A percentile compares a stretch with the other conserved stretches of the same genome.
Evolutionary conservation across 1,140 invertebrate species (phyloP).

Genomic region (Caenorhabditis brenneri): DNA sequence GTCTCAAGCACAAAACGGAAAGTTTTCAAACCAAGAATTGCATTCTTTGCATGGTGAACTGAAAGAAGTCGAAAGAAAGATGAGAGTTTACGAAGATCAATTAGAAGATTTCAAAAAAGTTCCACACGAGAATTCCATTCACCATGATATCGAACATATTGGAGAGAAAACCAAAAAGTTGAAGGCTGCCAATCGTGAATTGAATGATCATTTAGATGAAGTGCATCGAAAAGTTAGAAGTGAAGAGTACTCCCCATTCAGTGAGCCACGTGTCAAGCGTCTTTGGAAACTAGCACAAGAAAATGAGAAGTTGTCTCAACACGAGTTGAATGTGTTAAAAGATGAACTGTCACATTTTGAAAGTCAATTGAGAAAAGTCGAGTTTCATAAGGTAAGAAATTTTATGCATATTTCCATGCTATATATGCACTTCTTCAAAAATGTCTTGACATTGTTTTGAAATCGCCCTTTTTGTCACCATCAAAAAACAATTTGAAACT

Average conservation of each 20-base stretch:
- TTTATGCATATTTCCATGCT: no score
- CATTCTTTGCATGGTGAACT: background rate
- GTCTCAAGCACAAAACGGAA: conserved; percentile 5
- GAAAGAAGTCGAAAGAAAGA: conserved; percentile 5
- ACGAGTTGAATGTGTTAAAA: conserved; percentile 3
- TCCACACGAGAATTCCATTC: conserved; percentile 15
- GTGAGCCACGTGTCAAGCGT: conserved; percentile 7
- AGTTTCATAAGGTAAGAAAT: conserved; percentile 30
- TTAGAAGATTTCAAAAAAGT: conserved; percentile 30
- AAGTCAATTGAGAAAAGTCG: background rate
- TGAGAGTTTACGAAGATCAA: conserved; percentile 5
- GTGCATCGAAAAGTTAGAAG: conserved; percentile 4
- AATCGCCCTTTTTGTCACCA: no score
- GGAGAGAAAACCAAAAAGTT: background rate
- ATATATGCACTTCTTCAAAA: no score
- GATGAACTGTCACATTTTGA: conserved; percentile 29
- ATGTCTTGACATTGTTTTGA: no score
- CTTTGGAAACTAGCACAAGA: conserved; percentile 20
- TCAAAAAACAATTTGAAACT: no score
- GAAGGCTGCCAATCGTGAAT: background rate
- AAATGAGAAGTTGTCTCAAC: background rate
- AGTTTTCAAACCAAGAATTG: background rate
- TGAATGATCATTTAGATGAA: conserved; percentile 10
- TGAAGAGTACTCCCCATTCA: conserved; percentile 21
- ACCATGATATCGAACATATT: background rate